These are phyloP conservation scores for Poecile atricapillus DNA, from an alignment of 2,113 vertebrate genomes.

Conservation along the genomic window DNA sequence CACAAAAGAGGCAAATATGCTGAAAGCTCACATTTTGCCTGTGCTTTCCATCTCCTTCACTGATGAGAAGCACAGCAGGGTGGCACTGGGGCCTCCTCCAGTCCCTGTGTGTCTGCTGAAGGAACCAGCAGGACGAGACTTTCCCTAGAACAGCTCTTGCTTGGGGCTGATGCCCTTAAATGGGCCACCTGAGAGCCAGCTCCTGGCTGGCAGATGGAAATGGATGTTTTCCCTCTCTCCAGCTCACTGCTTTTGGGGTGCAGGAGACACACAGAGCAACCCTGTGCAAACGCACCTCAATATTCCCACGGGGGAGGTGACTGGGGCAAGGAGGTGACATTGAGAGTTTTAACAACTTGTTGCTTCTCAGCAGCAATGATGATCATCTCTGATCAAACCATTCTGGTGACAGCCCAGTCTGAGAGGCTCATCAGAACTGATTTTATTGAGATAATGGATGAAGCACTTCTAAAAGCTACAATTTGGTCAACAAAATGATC, in stretches of 20 bases:
- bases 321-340: not conserved
- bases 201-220: not conserved
- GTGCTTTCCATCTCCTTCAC: not conserved
- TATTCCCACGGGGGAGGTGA: fast-evolving
- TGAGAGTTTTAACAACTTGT: not conserved
- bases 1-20: not conserved
- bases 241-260: fast-evolving
- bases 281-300: fast-evolving
- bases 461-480: conserved; percentile 16
- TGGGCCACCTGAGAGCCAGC: not conserved
- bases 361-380: not conserved
- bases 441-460: conserved; percentile 48
- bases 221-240: not conserved
- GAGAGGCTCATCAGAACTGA: conserved; percentile 14
- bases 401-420: conserved; percentile 6
- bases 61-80: not conserved
- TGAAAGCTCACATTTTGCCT: not conserved
- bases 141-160: not conserved
- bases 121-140: not conserved
- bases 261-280: no score
- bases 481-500: conserved; percentile 10
- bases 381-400: conserved; percentile 13
- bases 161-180: not conserved
- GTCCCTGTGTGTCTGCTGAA: not conserved
- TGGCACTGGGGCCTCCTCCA: not conserved